Evolutionary conservation across 2,888 invertebrate genomes (phyloP), one percentile per base, ranked within the genome.

Genomic region (Yponomeuta malinellus): DNA sequence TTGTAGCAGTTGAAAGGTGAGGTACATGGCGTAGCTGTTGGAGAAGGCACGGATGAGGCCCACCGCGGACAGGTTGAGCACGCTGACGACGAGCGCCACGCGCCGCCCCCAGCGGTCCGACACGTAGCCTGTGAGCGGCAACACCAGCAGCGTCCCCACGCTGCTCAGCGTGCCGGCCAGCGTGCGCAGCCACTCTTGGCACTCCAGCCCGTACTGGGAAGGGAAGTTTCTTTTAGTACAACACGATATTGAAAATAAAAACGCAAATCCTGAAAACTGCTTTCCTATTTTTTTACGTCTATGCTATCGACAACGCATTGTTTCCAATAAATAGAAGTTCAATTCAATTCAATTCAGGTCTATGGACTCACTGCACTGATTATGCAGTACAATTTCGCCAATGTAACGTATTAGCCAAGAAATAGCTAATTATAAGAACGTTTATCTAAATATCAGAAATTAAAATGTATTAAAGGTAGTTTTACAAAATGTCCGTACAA

Each of bases 121-220:
- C 59, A 96, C 77, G 73, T 93, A 93, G 43, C 96, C 96, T 0
- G 94, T 93, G 72, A 95, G 85, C 1, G 95, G 95, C 72, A 95
- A 86, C 10, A 95, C 95, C 71, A 95, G 85, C 72, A 96, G 93
- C 70, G 95, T 95, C 2, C 96, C 96, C 68, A 95, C 85, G 77
- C 94, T 95, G 83, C 94, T 95, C 1, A 96, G 86, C 2, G 96
- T 95, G 2, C 96, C 96, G 5, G 96, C 94, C 74, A 96, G 80
- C 0, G 95, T 93, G 68, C 96, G 88, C 76, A 94, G 93, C 96
- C 96, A 96, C 73, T 94, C 92, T 72, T 94, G 92, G 75, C 95
- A 95, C 15, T 94, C 94, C 4, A 95, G 83, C 75, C 93, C 88
- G 78, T 94, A 95, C 95, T 95, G 80, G 6, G 43, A 4, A 43